Conservation (phyloP, 2,888 invertebrate species). For the Galerucella calmariensis region DNA sequence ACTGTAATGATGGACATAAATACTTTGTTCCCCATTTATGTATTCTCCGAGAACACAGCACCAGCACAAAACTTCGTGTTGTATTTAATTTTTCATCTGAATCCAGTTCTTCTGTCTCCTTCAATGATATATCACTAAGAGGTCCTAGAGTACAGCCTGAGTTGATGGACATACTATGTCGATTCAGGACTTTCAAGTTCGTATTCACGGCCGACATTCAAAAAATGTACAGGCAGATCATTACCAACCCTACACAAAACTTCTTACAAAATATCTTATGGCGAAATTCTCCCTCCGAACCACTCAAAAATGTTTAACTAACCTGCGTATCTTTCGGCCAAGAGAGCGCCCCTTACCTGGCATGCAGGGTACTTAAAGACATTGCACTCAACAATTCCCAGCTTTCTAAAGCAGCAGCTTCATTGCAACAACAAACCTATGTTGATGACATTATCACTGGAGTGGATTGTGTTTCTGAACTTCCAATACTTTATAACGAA, state of each 20-base stretch:
- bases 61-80: conserved; percentile 34
- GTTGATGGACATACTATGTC: conserved; percentile 30
- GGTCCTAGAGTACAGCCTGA: conserved; percentile 28
- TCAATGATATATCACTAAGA: conserved; percentile 24
- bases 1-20: neutral
- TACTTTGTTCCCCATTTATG: conserved; percentile 36
- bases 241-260: neutral
- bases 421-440: neutral
- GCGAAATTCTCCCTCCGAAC: neutral
- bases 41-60: conserved; percentile 29
- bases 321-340: no score
- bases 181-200: conserved; percentile 31
- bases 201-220: conserved; percentile 27
- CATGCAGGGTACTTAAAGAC: neutral
- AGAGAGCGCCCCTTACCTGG: no score
- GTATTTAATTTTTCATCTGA: conserved; percentile 34
- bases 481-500: neutral
- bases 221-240: conserved; percentile 28
- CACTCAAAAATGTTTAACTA: neutral
- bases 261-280: neutral
- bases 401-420: neutral
- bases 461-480: neutral
- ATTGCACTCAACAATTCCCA: neutral
- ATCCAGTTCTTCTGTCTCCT: conserved; percentile 16
- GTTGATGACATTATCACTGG: neutral